phyloP scores from a whole-genome alignment of 2,888 invertebrate genomes.

The Drosophila neutralis region DNA sequence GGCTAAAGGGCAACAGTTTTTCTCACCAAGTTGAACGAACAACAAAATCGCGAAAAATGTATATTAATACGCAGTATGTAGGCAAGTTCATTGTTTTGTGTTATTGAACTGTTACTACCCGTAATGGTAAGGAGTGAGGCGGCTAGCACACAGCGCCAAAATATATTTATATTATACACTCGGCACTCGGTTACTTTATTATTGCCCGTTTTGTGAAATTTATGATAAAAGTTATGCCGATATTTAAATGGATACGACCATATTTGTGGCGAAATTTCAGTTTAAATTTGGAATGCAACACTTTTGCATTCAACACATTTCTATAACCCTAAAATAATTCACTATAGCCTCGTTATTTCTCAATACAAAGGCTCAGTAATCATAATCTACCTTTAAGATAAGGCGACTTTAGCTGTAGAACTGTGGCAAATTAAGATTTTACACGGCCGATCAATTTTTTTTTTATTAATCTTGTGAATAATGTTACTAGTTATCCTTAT shows the following conservation, averaged over 20 bases:
- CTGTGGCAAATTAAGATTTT: not conserved
- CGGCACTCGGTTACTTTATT: constrained; percentile 20
- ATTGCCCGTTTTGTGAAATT: constrained; percentile 50
- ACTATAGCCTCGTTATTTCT: not conserved
- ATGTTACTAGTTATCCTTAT: not conserved
- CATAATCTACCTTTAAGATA: not conserved
- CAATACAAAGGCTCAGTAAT: not conserved
- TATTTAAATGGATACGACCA: constrained; percentile 35
- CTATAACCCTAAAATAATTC: constrained; percentile 11
- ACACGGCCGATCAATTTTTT: not conserved
- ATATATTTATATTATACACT: constrained; percentile 63
- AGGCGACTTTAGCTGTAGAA: not conserved
- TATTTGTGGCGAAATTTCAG: constrained; percentile 25
- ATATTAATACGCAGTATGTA: constrained; percentile 15
- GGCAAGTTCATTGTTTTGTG: constrained; percentile 44
- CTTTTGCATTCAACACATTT: constrained; percentile 3
- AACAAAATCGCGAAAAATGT: constrained; percentile 24
- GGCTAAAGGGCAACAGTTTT: constrained; percentile 20
- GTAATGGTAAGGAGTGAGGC: constrained; percentile 6
- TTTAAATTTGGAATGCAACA: constrained; percentile 34
- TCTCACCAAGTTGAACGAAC: constrained; percentile 12
- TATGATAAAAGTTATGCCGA: constrained; percentile 68
- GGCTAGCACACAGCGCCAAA: constrained; percentile 11
- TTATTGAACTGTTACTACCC: constrained; percentile 33
- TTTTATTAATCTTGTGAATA: not conserved